Evolutionary conservation across 2,797 vertebrate genomes (phyloP).

Genomic region (Melanotaenia parkinsoni): DNA sequence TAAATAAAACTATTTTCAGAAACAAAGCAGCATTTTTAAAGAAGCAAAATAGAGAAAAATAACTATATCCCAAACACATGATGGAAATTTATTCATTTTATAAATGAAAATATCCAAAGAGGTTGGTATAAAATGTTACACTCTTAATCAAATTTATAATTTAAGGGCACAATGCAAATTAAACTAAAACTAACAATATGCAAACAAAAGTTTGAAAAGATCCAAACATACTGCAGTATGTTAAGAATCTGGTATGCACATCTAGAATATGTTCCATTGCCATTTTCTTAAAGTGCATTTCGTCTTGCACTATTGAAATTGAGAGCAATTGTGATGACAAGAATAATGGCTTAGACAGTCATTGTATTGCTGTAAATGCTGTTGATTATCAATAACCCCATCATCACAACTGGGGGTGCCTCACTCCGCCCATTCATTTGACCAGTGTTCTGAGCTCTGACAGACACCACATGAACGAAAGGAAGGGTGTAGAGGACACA

Average conservation of each 20-base stretch:
- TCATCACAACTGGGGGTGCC: slow-evolving; percentile 74
- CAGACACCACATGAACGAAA: slow-evolving; percentile 77
- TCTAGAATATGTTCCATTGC: slow-evolving; percentile 13
- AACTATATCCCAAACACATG: slow-evolving; percentile 1
- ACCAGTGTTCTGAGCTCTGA: slow-evolving; percentile 72
- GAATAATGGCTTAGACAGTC: slow-evolving; percentile 55
- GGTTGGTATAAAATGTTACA: background rate
- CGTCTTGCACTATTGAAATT: slow-evolving; percentile 33
- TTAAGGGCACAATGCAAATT: slow-evolving; percentile 17
- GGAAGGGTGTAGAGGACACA: slow-evolving; percentile 78
- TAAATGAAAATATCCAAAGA: slow-evolving; percentile 18
- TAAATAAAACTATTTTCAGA: slow-evolving; percentile 28
- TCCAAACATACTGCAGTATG: slow-evolving; percentile 9
- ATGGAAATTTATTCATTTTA: background rate
- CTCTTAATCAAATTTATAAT: slow-evolving; percentile 19
- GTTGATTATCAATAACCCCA: slow-evolving; percentile 76
- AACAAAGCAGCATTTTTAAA: slow-evolving; percentile 17
- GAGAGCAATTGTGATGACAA: slow-evolving; percentile 38
- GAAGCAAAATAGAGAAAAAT: slow-evolving; percentile 19
- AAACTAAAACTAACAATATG: slow-evolving; percentile 36
- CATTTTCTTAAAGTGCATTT: slow-evolving; percentile 35
- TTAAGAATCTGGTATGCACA: slow-evolving; percentile 24
- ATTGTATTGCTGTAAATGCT: slow-evolving; percentile 72
- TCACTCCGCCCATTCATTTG: slow-evolving; percentile 74
- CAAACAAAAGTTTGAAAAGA: slow-evolving; percentile 37